Conservation (phyloP, 2,888 invertebrate genomes). For the Caradrina clavipalpis region DNA sequence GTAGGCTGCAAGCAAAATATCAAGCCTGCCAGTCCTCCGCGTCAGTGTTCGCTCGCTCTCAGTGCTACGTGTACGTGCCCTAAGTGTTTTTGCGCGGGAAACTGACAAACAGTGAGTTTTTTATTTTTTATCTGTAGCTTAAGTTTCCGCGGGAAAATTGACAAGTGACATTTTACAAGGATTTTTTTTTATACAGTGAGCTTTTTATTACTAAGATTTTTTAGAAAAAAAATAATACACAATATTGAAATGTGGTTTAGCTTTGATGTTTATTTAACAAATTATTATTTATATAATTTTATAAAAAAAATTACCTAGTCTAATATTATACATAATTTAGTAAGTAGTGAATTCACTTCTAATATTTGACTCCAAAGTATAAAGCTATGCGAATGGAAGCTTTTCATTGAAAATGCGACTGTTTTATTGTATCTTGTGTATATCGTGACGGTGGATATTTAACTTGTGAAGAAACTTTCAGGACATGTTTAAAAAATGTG, state of each 20-base stretch:
- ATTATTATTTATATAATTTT: too few species aligned
- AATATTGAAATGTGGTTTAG: background rate
- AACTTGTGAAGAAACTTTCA: background rate
- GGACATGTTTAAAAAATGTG: too few species aligned
- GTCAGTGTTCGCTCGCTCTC: conserved; percentile 70
- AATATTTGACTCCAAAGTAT: too few species aligned
- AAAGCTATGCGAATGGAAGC: conserved; percentile 22
- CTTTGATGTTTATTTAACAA: too few species aligned
- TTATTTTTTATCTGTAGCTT: conserved; percentile 20
- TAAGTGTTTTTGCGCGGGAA: conserved; percentile 57
- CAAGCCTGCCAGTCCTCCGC: conserved; percentile 47
- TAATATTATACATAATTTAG: too few species aligned
- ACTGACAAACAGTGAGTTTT: conserved; percentile 65
- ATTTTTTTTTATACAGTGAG: conserved; percentile 13
- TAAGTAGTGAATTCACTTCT: too few species aligned
- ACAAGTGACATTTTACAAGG: conserved; percentile 11
- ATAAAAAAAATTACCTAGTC: too few species aligned
- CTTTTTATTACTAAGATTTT: too few species aligned
- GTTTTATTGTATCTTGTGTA: background rate
- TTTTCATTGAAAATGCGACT: conserved; percentile 1
- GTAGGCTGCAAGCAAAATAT: conserved; percentile 72
- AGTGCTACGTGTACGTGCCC: conserved; percentile 67
- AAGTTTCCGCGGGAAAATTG: conserved; percentile 13
- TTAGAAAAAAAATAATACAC: too few species aligned
- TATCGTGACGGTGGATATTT: background rate